phyloP scores from a whole-genome alignment of 92 coral and sea anemone genomes.

The Actinernus sp. region DNA sequence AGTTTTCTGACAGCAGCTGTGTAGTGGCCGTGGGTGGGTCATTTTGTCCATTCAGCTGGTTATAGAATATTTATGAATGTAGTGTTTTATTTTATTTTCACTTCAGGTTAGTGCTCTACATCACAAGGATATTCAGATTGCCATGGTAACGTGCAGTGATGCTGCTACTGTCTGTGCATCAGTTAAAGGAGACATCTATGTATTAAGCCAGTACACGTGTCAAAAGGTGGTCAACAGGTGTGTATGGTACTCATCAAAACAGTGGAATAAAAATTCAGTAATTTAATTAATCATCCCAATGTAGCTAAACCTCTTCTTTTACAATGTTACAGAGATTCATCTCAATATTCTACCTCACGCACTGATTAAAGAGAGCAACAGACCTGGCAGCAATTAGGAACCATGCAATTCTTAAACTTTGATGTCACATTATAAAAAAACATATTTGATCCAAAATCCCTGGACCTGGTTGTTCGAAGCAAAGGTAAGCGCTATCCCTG shows the following conservation, averaged over 20 bases:
- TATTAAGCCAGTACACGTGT: conserved; percentile 69
- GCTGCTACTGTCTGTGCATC: conserved; percentile 86
- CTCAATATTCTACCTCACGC: no score
- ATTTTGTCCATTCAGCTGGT: not conserved
- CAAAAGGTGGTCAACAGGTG: conserved; percentile 87
- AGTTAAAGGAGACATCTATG: conserved; percentile 81
- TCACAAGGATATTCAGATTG: conserved; percentile 60
- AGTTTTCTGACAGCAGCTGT: not conserved
- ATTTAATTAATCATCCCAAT: no score
- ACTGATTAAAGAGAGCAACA: no score
- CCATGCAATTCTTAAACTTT: no score
- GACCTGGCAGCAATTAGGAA: no score
- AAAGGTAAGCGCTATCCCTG: no score
- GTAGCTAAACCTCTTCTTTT: no score
- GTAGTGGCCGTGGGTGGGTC: not conserved
- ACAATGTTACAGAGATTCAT: no score
- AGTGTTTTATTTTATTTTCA: not conserved
- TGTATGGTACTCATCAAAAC: not conserved
- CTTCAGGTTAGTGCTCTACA: conserved; percentile 78
- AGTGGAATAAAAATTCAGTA: no score
- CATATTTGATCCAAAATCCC: no score
- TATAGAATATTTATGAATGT: not conserved
- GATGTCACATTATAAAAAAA: no score
- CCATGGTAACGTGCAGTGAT: conserved; percentile 76
- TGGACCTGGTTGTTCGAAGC: no score